phyloP scores from a whole-genome alignment of 1,140 invertebrate species.

The Globodera ellingtonae region DNA sequence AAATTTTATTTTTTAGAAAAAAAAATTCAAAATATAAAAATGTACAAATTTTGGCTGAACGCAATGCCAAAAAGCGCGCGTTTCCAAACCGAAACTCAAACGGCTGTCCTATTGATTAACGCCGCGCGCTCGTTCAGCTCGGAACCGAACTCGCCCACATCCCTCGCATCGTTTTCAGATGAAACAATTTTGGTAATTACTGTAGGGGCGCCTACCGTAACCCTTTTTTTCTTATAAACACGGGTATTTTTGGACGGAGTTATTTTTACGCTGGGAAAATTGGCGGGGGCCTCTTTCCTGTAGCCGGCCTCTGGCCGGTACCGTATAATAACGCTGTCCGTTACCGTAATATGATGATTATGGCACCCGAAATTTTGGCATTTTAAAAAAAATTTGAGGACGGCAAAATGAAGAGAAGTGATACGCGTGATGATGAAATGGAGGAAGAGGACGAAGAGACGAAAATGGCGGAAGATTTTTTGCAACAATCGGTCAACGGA shows the following conservation, averaged over 20 bases:
- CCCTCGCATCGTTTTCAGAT: not conserved
- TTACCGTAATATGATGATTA: too few relatives aligned
- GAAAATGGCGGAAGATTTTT: not conserved
- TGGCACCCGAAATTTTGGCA: too few relatives aligned
- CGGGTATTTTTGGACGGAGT: too few relatives aligned
- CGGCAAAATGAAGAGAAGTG: not conserved
- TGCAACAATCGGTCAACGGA: not conserved
- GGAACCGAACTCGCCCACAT: not conserved
- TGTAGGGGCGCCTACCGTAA: too few relatives aligned
- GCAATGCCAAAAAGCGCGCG: not conserved
- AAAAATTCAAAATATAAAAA: not conserved
- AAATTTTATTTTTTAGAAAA: too few relatives aligned
- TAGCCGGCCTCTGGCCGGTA: too few relatives aligned
- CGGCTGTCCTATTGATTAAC: not conserved
- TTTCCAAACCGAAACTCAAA: not conserved
- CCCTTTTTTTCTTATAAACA: too few relatives aligned
- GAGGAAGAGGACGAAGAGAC: not conserved
- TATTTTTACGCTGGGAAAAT: too few relatives aligned
- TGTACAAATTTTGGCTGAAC: constrained; percentile 1
- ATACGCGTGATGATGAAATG: not conserved
- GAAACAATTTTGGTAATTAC: not conserved
- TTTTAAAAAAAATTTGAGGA: not conserved
- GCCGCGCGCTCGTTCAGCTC: not conserved
- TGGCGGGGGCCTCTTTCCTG: too few relatives aligned
- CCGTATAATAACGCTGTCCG: too few relatives aligned